Evolutionary conservation across 2,888 invertebrate genomes (phyloP).

Genomic region (Agrochola macilenta): DNA sequence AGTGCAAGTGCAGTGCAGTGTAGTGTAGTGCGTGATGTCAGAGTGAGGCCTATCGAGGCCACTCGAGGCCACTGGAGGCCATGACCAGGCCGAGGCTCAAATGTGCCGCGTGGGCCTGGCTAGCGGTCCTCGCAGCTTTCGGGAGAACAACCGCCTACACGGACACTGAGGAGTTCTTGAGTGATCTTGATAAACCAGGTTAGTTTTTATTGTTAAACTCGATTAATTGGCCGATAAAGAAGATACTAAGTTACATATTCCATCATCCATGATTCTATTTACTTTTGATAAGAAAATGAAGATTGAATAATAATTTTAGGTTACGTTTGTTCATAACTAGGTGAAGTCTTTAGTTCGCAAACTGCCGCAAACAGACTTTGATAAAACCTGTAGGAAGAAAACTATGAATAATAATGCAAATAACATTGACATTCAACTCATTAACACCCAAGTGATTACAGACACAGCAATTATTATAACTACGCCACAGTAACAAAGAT

Average conservation of each 20-base stretch:
- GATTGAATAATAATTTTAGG: too few species aligned
- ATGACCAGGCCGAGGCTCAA: conserved; percentile 70
- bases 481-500: neutral
- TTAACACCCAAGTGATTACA: neutral
- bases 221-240: neutral
- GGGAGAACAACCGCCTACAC: conserved; percentile 88
- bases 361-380: neutral
- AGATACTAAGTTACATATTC: neutral
- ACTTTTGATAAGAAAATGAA: too few species aligned
- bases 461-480: neutral
- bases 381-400: neutral
- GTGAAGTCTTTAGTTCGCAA: too few species aligned
- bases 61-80: conserved; percentile 52
- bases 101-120: conserved; percentile 85
- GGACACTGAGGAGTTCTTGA: conserved; percentile 90
- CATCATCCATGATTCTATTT: too few species aligned
- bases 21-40: conserved; percentile 76
- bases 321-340: too few species aligned
- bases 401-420: too few species aligned
- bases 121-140: conserved; percentile 85
- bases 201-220: conserved; percentile 57
- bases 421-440: neutral
- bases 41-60: conserved; percentile 66
- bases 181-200: conserved; percentile 92
- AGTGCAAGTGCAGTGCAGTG: conserved; percentile 72